phyloP scores from a whole-genome alignment of 2,797 vertebrate genomes.

The Siniperca scherzeri region DNA sequence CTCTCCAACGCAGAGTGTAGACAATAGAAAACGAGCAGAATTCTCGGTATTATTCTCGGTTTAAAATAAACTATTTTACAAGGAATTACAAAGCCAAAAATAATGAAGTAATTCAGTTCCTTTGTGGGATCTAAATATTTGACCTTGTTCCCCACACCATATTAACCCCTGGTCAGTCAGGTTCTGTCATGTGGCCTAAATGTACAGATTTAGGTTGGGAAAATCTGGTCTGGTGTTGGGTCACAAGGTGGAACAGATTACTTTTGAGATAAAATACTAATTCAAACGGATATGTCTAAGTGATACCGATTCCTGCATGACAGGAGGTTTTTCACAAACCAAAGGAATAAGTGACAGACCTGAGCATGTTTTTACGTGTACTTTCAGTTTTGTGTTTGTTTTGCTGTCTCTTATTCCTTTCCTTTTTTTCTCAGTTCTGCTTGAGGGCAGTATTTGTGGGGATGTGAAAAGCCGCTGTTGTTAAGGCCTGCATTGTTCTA shows the following conservation, averaged over 20 bases:
- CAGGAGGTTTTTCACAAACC: conserved; percentile 18
- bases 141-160: conserved; percentile 10
- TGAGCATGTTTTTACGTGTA: conserved; percentile 21
- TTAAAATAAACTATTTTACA: neutral
- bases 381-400: conserved; percentile 50
- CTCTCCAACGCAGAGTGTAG: neutral
- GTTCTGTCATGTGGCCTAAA: conserved; percentile 35
- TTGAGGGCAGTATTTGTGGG: conserved; percentile 62
- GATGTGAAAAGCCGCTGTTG: conserved; percentile 62
- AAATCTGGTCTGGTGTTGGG: conserved; percentile 32
- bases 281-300: conserved; percentile 10
- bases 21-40: neutral
- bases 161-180: conserved; percentile 42
- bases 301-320: conserved; percentile 7
- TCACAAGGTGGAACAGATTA: conserved; percentile 45
- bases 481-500: conserved; percentile 82
- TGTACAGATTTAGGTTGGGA: conserved; percentile 30
- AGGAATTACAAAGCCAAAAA: neutral
- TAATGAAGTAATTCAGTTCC: neutral
- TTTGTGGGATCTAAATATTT: conserved; percentile 32
- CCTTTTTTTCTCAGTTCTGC: conserved; percentile 47
- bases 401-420: conserved; percentile 25
- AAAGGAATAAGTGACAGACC: conserved; percentile 17
- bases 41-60: neutral
- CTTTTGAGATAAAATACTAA: conserved; percentile 9